phyloP scores from a whole-genome alignment of 2,888 invertebrate genomes.

The Polyploca ridens region DNA sequence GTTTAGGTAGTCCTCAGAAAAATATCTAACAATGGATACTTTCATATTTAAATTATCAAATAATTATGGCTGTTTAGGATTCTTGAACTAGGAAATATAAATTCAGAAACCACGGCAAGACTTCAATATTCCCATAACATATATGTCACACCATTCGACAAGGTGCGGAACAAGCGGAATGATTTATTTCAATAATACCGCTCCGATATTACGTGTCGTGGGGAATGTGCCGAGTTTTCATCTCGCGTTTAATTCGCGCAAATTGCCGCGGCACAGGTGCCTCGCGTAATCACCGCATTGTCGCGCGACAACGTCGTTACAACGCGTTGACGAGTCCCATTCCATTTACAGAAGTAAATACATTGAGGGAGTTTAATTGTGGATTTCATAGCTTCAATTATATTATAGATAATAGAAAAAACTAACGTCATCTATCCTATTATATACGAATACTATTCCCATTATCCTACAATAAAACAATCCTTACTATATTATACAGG shows the following conservation, averaged over 20 bases:
- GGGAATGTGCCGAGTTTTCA: constrained; percentile 5
- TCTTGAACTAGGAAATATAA: too few relatives aligned
- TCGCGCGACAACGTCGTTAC: constrained; percentile 7
- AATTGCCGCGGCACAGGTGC: constrained; percentile 28
- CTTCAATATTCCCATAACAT: background rate
- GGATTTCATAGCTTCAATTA: background rate
- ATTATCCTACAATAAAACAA: too few relatives aligned
- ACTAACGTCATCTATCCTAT: too few relatives aligned
- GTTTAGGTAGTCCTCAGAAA: too few relatives aligned
- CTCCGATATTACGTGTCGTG: constrained; percentile 3
- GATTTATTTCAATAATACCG: constrained; percentile 13
- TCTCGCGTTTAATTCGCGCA: constrained; percentile 23
- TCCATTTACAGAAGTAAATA: background rate
- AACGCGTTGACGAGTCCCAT: background rate
- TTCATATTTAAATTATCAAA: too few relatives aligned
- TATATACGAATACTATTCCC: too few relatives aligned
- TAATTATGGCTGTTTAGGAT: too few relatives aligned
- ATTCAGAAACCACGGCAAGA: background rate
- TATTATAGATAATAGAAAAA: too few relatives aligned
- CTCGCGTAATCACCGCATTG: constrained; percentile 20
- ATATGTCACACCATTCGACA: constrained; percentile 9
- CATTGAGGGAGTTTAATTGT: background rate
- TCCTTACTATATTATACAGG: too few relatives aligned
- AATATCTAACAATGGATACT: too few relatives aligned
- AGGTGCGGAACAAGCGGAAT: background rate